Evolutionary conservation across 2,797 vertebrate species (phyloP).

Genomic region (Enteromius thamalakanensis): DNA sequence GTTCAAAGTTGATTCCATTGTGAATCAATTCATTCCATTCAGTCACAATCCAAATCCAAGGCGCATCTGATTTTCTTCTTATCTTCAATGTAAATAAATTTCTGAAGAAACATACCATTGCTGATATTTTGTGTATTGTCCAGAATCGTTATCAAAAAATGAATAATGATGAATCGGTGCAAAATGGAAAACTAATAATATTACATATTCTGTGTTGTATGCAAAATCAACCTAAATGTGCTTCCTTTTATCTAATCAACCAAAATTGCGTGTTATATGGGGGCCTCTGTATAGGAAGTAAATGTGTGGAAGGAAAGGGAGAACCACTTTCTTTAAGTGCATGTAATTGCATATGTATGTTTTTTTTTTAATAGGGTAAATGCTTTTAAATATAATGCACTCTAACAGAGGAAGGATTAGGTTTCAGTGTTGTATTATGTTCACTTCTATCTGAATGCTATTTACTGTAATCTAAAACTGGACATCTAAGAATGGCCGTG

Average conservation of each 20-base stretch:
- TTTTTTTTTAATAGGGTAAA: slow-evolving; percentile 14
- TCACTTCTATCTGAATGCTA: background rate
- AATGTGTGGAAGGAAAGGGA: background rate
- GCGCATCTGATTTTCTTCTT: background rate
- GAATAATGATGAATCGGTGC: background rate
- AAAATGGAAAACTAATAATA: background rate
- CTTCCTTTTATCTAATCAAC: background rate
- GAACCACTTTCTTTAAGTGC: slow-evolving; percentile 16
- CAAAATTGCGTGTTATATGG: background rate
- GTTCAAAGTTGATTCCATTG: background rate
- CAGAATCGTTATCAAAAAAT: background rate
- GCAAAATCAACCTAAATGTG: too few relatives aligned
- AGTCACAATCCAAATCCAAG: background rate
- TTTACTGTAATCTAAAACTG: background rate
- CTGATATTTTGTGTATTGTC: background rate
- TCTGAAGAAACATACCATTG: background rate
- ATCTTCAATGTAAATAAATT: background rate
- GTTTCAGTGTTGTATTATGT: slow-evolving; percentile 1
- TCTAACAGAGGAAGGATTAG: background rate
- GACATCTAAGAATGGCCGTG: background rate
- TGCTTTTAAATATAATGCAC: slow-evolving; percentile 13
- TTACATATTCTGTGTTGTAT: background rate
- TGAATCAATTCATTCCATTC: background rate
- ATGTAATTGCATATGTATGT: background rate
- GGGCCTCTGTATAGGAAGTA: background rate